Evolutionary conservation across 2,797 vertebrate species (phyloP).

Genomic region (Lacerta agilis): DNA sequence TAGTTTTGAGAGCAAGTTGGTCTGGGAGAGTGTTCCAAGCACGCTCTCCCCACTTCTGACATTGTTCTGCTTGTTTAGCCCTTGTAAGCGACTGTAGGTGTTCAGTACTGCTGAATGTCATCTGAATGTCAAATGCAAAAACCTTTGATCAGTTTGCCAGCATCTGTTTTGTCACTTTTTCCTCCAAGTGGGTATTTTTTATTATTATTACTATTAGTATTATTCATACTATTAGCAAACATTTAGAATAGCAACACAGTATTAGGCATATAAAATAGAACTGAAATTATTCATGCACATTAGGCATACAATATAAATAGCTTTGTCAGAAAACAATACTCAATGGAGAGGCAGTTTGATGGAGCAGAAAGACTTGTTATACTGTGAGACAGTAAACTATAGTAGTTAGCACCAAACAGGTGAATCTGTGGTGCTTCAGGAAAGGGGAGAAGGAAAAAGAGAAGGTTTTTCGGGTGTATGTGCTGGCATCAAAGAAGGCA

Average conservation of each 20-base stretch:
- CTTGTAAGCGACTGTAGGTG: constrained; percentile 25
- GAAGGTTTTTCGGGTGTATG: neutral
- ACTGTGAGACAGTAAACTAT: neutral
- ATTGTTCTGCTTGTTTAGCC: constrained; percentile 20
- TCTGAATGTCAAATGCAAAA: constrained; percentile 15
- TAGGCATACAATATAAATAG: neutral
- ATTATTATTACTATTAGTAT: neutral
- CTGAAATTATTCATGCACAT: neutral
- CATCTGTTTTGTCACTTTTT: constrained; percentile 22
- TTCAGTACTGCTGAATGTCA: constrained; percentile 26
- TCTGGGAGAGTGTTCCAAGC: neutral
- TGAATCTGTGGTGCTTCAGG: neutral
- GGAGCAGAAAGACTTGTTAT: neutral
- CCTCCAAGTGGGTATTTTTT: constrained; percentile 20
- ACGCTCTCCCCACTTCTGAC: constrained; percentile 17
- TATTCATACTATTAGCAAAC: neutral
- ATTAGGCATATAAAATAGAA: neutral
- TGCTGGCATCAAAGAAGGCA: neutral
- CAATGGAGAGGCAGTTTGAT: neutral
- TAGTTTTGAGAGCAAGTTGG: constrained; percentile 12
- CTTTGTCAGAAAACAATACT: neutral
- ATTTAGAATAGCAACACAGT: neutral
- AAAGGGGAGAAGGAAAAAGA: neutral
- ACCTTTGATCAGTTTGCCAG: constrained; percentile 20
- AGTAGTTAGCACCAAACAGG: neutral